These are phyloP conservation scores for Drosophila dunni DNA, from an alignment of 1,140 invertebrate species.

Conservation along the genomic window DNA sequence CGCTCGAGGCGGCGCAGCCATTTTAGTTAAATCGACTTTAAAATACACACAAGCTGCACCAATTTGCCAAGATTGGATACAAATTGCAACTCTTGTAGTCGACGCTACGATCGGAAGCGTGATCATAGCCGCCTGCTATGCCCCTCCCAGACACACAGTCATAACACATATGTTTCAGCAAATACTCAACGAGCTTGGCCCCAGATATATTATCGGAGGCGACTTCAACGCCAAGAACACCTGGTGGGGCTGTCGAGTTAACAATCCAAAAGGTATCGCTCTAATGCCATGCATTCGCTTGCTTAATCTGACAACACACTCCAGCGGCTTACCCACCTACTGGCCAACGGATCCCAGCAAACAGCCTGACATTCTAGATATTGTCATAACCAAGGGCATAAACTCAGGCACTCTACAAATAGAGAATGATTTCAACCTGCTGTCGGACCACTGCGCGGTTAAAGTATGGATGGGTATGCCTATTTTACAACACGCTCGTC, in stretches of 20 bases:
- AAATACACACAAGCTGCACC: constrained; percentile 33
- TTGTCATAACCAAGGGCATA: background rate
- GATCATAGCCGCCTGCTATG: constrained; percentile 17
- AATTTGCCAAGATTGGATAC: constrained; percentile 31
- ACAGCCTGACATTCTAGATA: background rate
- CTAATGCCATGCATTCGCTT: constrained; percentile 59
- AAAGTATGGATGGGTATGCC: background rate
- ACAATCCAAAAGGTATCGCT: background rate
- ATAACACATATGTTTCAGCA: constrained; percentile 18
- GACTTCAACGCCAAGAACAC: constrained; percentile 36
- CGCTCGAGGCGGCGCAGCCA: constrained; percentile 35
- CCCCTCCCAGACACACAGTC: too few species aligned
- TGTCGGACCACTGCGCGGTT: constrained; percentile 1
- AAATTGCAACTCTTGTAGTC: too few species aligned
- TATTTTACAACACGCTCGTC: background rate
- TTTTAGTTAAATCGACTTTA: constrained; percentile 24
- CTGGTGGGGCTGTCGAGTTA: constrained; percentile 7
- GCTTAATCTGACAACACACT: constrained; percentile 55
- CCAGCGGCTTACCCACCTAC: constrained; percentile 80
- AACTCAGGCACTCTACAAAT: background rate
- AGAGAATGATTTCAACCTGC: background rate
- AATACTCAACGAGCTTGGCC: constrained; percentile 2
- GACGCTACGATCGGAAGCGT: too few species aligned
- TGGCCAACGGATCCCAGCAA: constrained; percentile 63
- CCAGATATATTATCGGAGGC: constrained; percentile 2